These are phyloP conservation scores for Aphelenchoides besseyi DNA, from an alignment of 1,140 invertebrate species.

Conservation along the genomic window DNA sequence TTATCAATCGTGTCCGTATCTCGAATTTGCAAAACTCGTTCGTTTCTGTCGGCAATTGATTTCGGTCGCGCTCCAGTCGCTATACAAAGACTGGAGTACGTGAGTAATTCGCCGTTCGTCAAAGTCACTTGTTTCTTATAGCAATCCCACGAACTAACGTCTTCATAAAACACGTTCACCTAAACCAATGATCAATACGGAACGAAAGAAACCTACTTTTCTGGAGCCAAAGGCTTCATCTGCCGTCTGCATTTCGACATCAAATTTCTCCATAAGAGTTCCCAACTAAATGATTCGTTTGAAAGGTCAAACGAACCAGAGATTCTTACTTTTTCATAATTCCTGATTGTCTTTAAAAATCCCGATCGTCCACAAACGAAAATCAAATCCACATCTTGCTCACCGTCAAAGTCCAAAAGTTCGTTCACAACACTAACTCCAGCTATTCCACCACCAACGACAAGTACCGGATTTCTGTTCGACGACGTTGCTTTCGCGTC, in stretches of 20 bases:
- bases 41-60: background rate
- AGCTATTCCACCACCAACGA: constrained; percentile 25
- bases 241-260: background rate
- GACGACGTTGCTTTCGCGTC: background rate
- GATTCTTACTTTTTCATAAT: constrained; percentile 19
- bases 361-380: constrained; percentile 21
- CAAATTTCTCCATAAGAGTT: constrained; percentile 11
- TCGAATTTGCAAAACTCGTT: constrained; percentile 13
- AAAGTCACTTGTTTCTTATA: background rate
- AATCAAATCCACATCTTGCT: background rate
- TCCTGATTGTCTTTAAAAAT: constrained; percentile 13
- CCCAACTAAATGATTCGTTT: background rate
- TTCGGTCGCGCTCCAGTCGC: constrained; percentile 25
- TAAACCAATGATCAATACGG: background rate
- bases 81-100: constrained; percentile 13
- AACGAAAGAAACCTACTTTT: background rate
- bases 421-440: constrained; percentile 18
- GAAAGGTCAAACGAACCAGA: background rate
- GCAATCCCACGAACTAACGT: constrained; percentile 21
- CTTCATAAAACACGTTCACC: constrained; percentile 13
- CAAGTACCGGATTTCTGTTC: background rate
- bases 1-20: constrained; percentile 28
- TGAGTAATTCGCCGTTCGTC: background rate
- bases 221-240: background rate
- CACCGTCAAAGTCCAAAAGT: constrained; percentile 6